Base-by-base conservation (phyloP, 2,113 vertebrate species). In the Patagioenas fasciata region DNA sequence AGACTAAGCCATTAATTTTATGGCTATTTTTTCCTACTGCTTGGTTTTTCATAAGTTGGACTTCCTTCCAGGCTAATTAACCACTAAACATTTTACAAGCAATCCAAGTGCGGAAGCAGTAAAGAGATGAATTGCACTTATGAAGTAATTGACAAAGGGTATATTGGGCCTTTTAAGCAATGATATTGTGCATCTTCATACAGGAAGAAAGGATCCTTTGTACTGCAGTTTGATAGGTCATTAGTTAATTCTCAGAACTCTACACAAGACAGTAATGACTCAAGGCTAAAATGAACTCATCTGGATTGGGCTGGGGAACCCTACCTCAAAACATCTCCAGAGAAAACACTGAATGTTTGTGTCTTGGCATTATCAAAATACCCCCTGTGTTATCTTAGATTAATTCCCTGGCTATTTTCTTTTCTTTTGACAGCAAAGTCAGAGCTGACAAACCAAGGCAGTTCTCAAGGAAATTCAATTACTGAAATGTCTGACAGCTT, bases 11-110 rank as follows among this genome's bases (percentile, higher is more conserved):
- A 97, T 96, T 97, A 92, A 97, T 96, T 97, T 97, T 96, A 97
- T 77, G 57, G 61, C 94, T 95, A 94, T 90, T 96, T 95, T 96
- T 92, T 79, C 91, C 56, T 77, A 80, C 93, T 91, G 85, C 84
- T 91, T 97, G 83, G 44, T 94, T 96, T 94, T 96, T 95, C 84
- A 53, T 92, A 95, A 95, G 91, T 82, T 96, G 90, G 85, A 97
- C 97, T 98, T 98, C 96, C 97, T 98, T 98, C 96, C 97, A 96
- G 96, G 95, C 89, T 98, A 98, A 98, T 98, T 97, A 98, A 98
- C 96, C 96, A 97, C 96, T 96, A 97, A 98, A 93, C 97, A 97
- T 97, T 97, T 98, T 97, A 97, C 91, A 98, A 91, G 97, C 96
- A 88, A 96, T 95, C 80, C 86, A 96, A 97, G 95, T 91, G 60